phyloP scores from a whole-genome alignment of 1,140 invertebrate genomes.

The Metopolophium dirhodum region DNA sequence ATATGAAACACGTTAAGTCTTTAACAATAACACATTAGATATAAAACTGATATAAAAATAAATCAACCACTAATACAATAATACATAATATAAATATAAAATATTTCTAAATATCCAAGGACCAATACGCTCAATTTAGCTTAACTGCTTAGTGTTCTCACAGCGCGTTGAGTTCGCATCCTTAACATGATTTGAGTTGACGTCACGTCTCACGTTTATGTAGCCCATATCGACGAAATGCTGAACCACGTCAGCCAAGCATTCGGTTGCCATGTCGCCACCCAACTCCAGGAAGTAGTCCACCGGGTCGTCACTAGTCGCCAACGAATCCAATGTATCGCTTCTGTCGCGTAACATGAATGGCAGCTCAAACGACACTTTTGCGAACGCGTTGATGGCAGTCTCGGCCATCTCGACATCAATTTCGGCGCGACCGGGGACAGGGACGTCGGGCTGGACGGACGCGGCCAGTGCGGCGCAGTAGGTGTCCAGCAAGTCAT shows the following conservation, averaged over 20 bases:
- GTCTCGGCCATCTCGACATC: constrained; percentile 59
- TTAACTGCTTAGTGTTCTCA: no score
- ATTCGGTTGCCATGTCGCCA: constrained; percentile 64
- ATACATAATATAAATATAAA: no score
- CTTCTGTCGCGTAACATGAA: not conserved
- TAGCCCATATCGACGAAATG: constrained; percentile 49
- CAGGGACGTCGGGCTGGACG: not conserved
- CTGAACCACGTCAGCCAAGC: constrained; percentile 62
- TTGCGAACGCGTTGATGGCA: not conserved
- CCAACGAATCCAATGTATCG: no score
- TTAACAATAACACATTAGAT: no score
- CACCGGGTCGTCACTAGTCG: not conserved
- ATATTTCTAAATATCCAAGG: no score
- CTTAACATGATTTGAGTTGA: not conserved
- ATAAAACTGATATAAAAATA: no score
- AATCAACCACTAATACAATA: no score
- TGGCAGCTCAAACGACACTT: not conserved
- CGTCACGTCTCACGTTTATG: not conserved
- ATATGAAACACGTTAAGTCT: no score
- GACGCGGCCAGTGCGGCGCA: not conserved
- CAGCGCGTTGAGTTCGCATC: not conserved
- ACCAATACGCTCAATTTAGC: no score
- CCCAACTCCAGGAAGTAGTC: constrained; percentile 60
- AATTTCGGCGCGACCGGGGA: not conserved
- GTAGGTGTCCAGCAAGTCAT: not conserved